Conservation (phyloP, 2,888 invertebrate genomes). For the Tetropium fuscum region DNA sequence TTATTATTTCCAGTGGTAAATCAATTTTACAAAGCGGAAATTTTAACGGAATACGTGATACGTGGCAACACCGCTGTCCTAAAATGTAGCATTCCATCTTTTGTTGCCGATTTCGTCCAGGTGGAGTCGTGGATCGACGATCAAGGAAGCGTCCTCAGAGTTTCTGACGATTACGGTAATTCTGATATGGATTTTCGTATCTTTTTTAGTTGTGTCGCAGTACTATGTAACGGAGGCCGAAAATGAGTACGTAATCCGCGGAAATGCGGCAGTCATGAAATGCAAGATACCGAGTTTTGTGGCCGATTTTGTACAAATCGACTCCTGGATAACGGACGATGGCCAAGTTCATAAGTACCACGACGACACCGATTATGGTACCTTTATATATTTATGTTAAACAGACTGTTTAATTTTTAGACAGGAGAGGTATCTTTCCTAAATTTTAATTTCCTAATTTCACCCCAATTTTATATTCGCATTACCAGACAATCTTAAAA, state of each 20-base stretch:
- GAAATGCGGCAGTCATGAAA: conserved; percentile 91
- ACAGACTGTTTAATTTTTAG: not conserved
- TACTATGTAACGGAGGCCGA: conserved; percentile 92
- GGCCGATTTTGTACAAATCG: conserved; percentile 90
- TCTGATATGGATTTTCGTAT: conserved; percentile 29
- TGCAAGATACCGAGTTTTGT: conserved; percentile 96
- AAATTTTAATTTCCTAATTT: no score
- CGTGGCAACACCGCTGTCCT: conserved; percentile 78
- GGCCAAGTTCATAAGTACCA: conserved; percentile 74
- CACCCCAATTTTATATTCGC: no score
- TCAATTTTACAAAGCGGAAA: conserved; percentile 79
- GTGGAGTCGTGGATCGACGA: conserved; percentile 80
- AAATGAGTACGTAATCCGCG: conserved; percentile 93
- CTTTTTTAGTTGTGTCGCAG: conserved; percentile 85
- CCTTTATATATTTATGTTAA: no score
- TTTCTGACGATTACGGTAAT: conserved; percentile 69
- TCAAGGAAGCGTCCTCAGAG: conserved; percentile 68
- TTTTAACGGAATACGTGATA: conserved; percentile 80
- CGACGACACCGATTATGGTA: conserved; percentile 66
- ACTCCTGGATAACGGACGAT: conserved; percentile 86
- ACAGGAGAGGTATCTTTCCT: conserved; percentile 7
- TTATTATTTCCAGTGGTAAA: conserved; percentile 72
- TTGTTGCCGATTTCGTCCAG: conserved; percentile 79
- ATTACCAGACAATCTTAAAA: no score
- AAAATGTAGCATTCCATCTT: conserved; percentile 81